These are phyloP conservation scores for Cabera pusaria DNA, from an alignment of 2,888 invertebrate species.

Conservation along the genomic window DNA sequence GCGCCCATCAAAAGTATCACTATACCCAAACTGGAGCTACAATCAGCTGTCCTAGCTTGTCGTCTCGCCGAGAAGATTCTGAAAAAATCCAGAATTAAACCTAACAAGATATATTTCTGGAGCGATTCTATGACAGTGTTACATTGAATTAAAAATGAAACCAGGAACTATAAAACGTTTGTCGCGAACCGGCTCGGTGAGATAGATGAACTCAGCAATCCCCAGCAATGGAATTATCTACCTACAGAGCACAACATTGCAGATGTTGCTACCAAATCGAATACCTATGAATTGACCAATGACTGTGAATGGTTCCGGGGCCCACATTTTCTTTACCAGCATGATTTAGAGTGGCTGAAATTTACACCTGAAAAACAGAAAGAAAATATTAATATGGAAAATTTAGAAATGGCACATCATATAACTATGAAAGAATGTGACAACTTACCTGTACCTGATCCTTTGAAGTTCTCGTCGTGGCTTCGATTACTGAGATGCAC, in stretches of 20 bases:
- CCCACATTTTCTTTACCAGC: no score
- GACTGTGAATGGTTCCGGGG: no score
- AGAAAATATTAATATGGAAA: no score
- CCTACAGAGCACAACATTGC: no score
- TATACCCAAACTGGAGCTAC: not conserved
- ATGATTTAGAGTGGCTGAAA: not conserved
- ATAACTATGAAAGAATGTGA: no score
- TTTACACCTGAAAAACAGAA: no score
- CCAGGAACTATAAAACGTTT: slow-evolving; percentile 15
- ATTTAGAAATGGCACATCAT: no score
- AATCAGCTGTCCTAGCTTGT: not conserved
- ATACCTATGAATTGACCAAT: slow-evolving; percentile 14
- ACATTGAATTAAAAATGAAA: slow-evolving; percentile 15
- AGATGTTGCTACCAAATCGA: slow-evolving; percentile 2
- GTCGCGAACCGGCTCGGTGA: slow-evolving; percentile 20
- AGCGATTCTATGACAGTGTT: slow-evolving; percentile 4
- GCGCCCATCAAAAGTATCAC: not conserved
- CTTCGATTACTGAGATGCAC: not conserved
- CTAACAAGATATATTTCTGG: no score
- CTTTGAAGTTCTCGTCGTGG: not conserved
- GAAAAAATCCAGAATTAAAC: not conserved
- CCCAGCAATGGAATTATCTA: slow-evolving; percentile 13
- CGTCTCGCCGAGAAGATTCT: not conserved
- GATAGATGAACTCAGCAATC: slow-evolving; percentile 17
- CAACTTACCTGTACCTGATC: not conserved